Conservation (phyloP, 1,140 invertebrate genomes). For the Frieseomelitta varia region DNA sequence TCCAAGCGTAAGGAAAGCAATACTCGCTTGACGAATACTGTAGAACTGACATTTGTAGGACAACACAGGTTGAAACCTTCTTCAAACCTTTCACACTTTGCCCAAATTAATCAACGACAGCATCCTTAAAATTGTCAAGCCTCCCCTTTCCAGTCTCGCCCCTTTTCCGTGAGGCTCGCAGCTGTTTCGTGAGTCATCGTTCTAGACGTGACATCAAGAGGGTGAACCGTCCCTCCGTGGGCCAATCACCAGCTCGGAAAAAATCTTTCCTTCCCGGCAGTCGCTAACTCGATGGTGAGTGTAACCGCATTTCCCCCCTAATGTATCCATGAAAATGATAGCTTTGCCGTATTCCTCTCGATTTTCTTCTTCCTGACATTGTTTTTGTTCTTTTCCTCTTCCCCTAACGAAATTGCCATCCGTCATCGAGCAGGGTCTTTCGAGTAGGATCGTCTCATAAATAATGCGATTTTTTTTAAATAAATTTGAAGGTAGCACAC, state of each 20-base stretch:
- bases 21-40: too few species aligned
- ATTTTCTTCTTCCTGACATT: background rate
- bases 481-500: too few species aligned
- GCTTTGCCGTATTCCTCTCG: conserved; percentile 22
- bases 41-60: too few species aligned
- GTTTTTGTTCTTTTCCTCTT: too few species aligned
- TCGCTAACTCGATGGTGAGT: background rate
- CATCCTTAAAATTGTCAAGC: background rate
- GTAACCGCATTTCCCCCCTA: conserved; percentile 45
- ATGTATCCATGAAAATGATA: conserved; percentile 50
- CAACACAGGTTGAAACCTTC: too few species aligned
- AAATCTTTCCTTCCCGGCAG: background rate
- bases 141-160: background rate
- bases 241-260: conserved; percentile 22
- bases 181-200: conserved; percentile 37
- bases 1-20: too few species aligned
- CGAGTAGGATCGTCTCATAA: too few species aligned
- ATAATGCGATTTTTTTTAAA: too few species aligned
- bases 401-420: too few species aligned
- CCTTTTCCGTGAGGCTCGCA: background rate
- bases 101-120: background rate
- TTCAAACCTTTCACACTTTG: background rate
- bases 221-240: background rate
- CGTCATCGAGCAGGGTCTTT: too few species aligned
- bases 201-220: conserved; percentile 12